A percentile compares a stretch with the other conserved stretches of the same genome.
These are phyloP conservation scores for Ibidorhyncha struthersii DNA, from an alignment of 2,113 vertebrate genomes.

Conservation along the genomic window DNA sequence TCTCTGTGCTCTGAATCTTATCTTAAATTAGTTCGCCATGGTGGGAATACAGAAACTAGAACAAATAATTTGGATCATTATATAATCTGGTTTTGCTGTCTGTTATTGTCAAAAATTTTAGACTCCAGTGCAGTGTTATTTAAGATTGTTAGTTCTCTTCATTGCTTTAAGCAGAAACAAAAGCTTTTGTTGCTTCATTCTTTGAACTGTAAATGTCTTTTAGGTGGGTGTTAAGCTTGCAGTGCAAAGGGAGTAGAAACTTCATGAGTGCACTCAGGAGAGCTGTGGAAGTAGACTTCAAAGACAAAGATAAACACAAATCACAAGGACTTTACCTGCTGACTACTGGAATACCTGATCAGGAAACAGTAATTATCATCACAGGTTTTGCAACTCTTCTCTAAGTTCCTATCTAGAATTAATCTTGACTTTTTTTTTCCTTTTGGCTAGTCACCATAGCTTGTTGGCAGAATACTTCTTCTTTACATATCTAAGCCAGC, in stretches of 20 bases:
- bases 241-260: constrained; percentile 78
- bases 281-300: constrained; percentile 76
- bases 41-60: neutral
- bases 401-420: neutral
- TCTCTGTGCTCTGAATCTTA: neutral
- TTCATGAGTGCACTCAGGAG: constrained; percentile 75
- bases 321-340: constrained; percentile 82
- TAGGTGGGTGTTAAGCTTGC: constrained; percentile 80
- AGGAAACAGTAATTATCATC: constrained; percentile 75
- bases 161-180: neutral
- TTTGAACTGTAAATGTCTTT: neutral
- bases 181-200: neutral
- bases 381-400: neutral
- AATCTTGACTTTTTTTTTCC: neutral
- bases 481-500: neutral
- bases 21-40: neutral
- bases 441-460: neutral
- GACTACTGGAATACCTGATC: constrained; percentile 82
- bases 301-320: constrained; percentile 64
- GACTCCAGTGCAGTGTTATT: neutral
- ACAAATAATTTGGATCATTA: neutral
- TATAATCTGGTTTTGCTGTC: neutral
- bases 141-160: neutral
- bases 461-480: neutral
- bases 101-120: neutral